These are phyloP conservation scores for Trichomalopsis sarcophagae DNA, from an alignment of 1,140 invertebrate genomes.

Conservation along the genomic window DNA sequence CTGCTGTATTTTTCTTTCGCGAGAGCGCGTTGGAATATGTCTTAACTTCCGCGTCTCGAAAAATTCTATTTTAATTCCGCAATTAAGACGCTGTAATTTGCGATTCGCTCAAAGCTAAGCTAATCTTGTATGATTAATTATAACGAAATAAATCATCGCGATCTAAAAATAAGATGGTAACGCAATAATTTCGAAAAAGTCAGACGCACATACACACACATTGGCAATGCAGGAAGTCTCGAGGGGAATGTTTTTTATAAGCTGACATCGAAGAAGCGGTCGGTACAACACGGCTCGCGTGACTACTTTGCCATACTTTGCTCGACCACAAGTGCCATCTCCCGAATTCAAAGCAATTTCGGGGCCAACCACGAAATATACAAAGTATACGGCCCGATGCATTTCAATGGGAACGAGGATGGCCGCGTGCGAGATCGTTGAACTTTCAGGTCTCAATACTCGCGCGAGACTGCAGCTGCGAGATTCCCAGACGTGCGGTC, in stretches of 20 bases:
- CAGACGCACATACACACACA: too few relatives aligned
- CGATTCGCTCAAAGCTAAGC: not conserved
- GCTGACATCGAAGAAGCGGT: not conserved
- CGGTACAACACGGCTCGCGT: not conserved
- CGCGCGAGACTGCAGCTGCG: not conserved
- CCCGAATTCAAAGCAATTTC: constrained; percentile 15
- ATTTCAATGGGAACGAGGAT: constrained; percentile 20
- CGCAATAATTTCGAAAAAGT: too few relatives aligned
- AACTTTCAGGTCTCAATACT: constrained; percentile 9
- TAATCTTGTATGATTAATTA: not conserved
- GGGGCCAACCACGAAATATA: constrained; percentile 11
- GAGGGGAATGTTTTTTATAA: not conserved
- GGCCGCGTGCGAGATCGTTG: constrained; percentile 6
- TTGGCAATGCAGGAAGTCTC: too few relatives aligned
- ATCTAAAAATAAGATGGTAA: not conserved
- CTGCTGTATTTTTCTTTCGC: not conserved
- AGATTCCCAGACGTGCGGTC: not conserved
- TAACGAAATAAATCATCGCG: not conserved
- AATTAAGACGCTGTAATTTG: not conserved
- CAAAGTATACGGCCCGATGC: constrained; percentile 20
- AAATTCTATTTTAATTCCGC: constrained; percentile 1
- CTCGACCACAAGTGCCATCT: constrained; percentile 24
- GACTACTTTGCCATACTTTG: constrained; percentile 1
- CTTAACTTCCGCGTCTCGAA: not conserved
- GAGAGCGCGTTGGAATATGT: too few relatives aligned